Conservation (phyloP, 1,140 invertebrate genomes). For the Sarcophaga bullata region DNA sequence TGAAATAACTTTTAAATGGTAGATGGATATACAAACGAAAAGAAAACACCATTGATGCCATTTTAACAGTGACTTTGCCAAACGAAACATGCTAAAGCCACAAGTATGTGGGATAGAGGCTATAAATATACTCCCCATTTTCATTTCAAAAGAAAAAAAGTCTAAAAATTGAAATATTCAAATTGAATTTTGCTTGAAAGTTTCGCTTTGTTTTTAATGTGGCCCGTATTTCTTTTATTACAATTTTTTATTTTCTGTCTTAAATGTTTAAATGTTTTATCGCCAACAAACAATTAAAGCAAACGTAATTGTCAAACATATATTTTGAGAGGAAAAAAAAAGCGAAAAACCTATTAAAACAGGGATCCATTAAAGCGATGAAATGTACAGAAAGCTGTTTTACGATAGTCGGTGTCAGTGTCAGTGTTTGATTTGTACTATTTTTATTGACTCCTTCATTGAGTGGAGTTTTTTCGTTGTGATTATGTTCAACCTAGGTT, state of each 20-base stretch:
- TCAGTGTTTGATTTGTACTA: not conserved
- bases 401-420: not conserved
- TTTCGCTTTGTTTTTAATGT: not conserved
- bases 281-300: constrained; percentile 21
- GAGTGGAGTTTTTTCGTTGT: not conserved
- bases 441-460: constrained; percentile 4
- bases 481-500: not conserved
- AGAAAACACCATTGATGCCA: not conserved
- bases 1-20: not conserved
- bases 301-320: not conserved
- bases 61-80: constrained; percentile 9
- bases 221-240: not conserved
- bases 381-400: not conserved
- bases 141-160: too few species aligned
- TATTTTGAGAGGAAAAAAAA: not conserved
- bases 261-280: constrained; percentile 12
- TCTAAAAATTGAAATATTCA: too few species aligned
- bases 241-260: not conserved
- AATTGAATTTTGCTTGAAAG: too few species aligned
- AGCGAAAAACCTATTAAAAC: not conserved
- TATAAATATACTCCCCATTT: not conserved
- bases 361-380: not conserved
- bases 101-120: not conserved
- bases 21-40: too few species aligned
- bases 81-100: not conserved